These are phyloP conservation scores for Sinocyclocheilus anophthalmus DNA, from an alignment of 2,113 vertebrate species.

Conservation along the genomic window DNA sequence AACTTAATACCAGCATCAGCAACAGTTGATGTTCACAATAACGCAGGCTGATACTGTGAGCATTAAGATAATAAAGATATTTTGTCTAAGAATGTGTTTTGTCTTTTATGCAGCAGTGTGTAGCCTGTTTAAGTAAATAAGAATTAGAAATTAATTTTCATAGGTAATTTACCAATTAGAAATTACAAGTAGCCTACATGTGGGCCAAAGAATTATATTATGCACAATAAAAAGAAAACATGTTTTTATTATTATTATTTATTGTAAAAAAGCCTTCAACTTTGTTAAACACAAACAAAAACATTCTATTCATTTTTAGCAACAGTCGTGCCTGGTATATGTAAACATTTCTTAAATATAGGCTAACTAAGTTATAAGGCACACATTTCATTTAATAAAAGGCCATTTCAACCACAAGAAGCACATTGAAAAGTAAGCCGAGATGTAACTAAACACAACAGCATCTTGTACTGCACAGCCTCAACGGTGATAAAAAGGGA, in stretches of 20 bases:
- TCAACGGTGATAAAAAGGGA: background rate
- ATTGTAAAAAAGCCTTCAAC: too few relatives aligned
- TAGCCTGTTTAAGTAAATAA: background rate
- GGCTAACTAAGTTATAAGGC: background rate
- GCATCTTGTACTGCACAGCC: too few relatives aligned
- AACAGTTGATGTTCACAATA: background rate
- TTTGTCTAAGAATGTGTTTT: background rate
- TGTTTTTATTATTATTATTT: too few relatives aligned
- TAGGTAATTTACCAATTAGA: background rate
- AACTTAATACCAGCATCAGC: background rate
- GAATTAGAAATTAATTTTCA: background rate
- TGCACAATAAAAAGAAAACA: background rate
- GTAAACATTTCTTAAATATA: slow-evolving; percentile 1
- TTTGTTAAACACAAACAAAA: background rate
- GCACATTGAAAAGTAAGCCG: background rate
- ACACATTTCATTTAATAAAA: background rate
- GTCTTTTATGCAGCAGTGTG: background rate
- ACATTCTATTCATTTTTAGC: background rate
- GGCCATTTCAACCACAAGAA: background rate
- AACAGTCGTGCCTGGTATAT: background rate
- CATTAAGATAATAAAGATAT: background rate
- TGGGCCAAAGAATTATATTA: background rate
- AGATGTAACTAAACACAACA: background rate
- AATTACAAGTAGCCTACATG: background rate
- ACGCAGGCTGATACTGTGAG: background rate